Conservation (phyloP, 2,113 vertebrate species). For the Oriolus oriolus region DNA sequence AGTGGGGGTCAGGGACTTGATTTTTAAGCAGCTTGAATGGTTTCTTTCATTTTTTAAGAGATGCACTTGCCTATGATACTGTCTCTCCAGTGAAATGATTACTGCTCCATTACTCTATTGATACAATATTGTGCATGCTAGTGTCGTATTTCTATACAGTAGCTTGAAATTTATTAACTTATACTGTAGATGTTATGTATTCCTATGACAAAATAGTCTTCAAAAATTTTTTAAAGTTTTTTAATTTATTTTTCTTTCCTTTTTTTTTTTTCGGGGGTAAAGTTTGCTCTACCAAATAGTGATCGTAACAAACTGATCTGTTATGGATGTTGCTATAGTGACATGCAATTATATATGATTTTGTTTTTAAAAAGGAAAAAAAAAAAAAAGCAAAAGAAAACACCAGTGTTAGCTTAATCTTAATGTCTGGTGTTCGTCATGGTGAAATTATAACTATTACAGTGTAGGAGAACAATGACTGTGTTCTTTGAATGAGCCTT, state of each 20-base stretch:
- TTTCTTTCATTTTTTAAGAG: conserved; percentile 83
- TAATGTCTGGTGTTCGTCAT: conserved; percentile 93
- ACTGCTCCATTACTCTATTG: conserved; percentile 94
- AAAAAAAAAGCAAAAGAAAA: conserved; percentile 74
- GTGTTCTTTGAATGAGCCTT: conserved; percentile 87
- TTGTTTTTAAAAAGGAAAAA: conserved; percentile 71
- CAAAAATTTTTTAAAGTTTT: conserved; percentile 86
- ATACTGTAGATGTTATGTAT: conserved; percentile 98
- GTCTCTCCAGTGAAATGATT: conserved; percentile 94
- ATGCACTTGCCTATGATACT: conserved; percentile 94
- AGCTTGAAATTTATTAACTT: conserved; percentile 98
- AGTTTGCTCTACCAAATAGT: conserved; percentile 93
- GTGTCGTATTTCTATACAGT: conserved; percentile 99
- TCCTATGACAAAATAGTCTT: conserved; percentile 95
- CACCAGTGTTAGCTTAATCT: conserved; percentile 94
- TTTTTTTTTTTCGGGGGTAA: conserved; percentile 82
- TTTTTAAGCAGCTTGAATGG: conserved; percentile 88
- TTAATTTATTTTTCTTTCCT: conserved; percentile 82
- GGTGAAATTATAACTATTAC: conserved; percentile 88
- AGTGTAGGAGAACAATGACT: conserved; percentile 79
- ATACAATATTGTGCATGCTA: conserved; percentile 98
- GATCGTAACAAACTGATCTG: conserved; percentile 95
- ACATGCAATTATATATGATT: conserved; percentile 93
- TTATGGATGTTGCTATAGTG: conserved; percentile 91
- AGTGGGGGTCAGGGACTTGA: conserved; percentile 73